Conservation (phyloP, 2,113 vertebrate species). For the Dolichotis patagonum region DNA sequence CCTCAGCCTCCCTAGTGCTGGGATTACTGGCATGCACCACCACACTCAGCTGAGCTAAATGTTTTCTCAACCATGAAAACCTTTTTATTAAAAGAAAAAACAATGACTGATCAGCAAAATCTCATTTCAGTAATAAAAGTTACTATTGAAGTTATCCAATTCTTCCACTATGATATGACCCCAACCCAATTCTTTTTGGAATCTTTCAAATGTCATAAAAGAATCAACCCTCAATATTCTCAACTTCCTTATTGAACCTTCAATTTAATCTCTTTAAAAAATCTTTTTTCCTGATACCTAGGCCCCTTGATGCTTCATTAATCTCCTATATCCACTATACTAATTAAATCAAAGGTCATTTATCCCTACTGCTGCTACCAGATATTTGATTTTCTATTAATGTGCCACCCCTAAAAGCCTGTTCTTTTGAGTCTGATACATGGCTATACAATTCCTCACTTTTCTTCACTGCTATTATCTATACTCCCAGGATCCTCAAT, state of each 20-base stretch:
- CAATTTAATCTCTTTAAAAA: constrained; percentile 23
- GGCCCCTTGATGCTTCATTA: constrained; percentile 5
- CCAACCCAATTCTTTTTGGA: not conserved
- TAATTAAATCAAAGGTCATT: constrained; percentile 35
- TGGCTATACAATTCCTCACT: not conserved
- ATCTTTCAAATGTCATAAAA: constrained; percentile 40
- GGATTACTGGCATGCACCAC: no score
- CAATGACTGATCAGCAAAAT: constrained; percentile 12
- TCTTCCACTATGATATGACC: not conserved
- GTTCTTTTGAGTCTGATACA: not conserved
- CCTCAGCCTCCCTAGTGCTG: no score
- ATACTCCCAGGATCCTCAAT: not conserved
- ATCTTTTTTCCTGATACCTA: not conserved
- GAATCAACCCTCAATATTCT: constrained; percentile 20
- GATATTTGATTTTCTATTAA: not conserved
- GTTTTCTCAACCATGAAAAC: not conserved
- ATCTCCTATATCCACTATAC: not conserved
- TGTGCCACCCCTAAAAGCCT: not conserved
- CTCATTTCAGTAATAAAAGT: constrained; percentile 8
- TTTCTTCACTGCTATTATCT: not conserved
- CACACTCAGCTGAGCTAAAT: not conserved
- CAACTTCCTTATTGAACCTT: constrained; percentile 15
- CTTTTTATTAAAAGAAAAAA: constrained; percentile 34
- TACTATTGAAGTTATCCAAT: not conserved
- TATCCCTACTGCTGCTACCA: not conserved